A percentile compares a stretch with the other conserved stretches of the same genome.
Conservation (phyloP, 2,113 vertebrate species). For the Labeo catla region DNA sequence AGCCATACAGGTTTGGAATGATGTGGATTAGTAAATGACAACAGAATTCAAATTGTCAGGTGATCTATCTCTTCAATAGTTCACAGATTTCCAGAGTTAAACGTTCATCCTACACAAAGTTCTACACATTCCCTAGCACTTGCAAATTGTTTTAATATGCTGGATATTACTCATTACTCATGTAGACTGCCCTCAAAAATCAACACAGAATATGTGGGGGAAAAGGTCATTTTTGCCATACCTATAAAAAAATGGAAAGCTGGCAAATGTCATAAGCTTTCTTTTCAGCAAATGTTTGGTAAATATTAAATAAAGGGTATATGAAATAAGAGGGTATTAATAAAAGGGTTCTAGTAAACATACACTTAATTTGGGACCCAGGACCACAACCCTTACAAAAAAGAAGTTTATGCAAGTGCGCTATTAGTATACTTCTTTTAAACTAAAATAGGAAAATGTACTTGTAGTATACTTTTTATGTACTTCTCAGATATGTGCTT, state of each 20-base stretch:
- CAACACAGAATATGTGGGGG: neutral
- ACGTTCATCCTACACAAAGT: neutral
- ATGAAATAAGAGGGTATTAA: too few relatives aligned
- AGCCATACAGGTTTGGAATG: neutral
- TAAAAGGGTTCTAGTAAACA: neutral
- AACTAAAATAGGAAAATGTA: too few relatives aligned
- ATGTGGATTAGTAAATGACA: neutral
- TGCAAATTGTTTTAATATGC: neutral
- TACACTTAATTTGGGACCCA: neutral
- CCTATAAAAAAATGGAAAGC: neutral
- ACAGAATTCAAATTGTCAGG: neutral
- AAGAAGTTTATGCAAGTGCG: too few relatives aligned
- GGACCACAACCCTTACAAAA: too few relatives aligned
- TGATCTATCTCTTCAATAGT: neutral
- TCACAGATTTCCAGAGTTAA: neutral
- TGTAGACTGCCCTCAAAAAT: neutral
- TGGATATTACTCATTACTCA: neutral
- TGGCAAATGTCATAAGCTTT: neutral
- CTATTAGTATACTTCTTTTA: too few relatives aligned
- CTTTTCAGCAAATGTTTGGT: neutral
- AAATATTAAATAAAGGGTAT: too few relatives aligned
- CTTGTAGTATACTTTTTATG: too few relatives aligned
- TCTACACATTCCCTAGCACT: neutral
- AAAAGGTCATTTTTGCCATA: neutral
- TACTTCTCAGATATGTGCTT: too few relatives aligned